A percentile compares a stretch with the other conserved stretches of the same genome.
Evolutionary conservation across 2,797 vertebrate genomes (phyloP).

Genomic region (Spheniscus humboldti): DNA sequence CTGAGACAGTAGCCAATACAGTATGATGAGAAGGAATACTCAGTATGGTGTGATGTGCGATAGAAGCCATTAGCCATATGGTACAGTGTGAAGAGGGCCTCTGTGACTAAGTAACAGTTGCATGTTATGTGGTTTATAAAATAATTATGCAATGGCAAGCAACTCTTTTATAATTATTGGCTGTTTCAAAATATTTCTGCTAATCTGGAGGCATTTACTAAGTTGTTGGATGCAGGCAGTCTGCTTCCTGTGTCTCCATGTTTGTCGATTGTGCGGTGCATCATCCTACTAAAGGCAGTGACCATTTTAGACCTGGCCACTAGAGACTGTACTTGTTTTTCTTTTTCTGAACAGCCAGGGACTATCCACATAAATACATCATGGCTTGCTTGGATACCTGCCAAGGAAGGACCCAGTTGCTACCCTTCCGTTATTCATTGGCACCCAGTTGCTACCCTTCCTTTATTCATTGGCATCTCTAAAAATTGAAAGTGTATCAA

Average conservation of each 20-base stretch:
- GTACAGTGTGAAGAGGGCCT: constrained; percentile 73
- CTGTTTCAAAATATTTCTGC: constrained; percentile 75
- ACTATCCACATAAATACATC: neutral
- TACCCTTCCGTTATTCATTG: neutral
- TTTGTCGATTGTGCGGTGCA: neutral
- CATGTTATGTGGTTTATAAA: constrained; percentile 78
- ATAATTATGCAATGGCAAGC: constrained; percentile 78
- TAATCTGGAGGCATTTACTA: constrained; percentile 66
- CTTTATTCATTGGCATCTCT: neutral
- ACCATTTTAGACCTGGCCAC: constrained; percentile 6
- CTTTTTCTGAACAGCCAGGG: neutral
- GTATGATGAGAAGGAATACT: constrained; percentile 72
- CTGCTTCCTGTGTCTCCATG: constrained; percentile 15
- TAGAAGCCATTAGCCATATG: constrained; percentile 80
- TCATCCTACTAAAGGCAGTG: constrained; percentile 12
- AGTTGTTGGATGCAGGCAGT: constrained; percentile 47
- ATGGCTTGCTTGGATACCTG: constrained; percentile 40
- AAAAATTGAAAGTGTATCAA: neutral
- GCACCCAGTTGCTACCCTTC: neutral
- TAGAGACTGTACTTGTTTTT: neutral
- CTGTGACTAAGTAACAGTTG: constrained; percentile 70
- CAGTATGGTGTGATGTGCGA: constrained; percentile 73
- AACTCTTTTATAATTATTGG: constrained; percentile 74
- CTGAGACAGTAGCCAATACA: constrained; percentile 71
- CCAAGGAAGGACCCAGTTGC: neutral